Conservation (phyloP, 2,888 invertebrate genomes). For the Pseudeuparius sepicola region DNA sequence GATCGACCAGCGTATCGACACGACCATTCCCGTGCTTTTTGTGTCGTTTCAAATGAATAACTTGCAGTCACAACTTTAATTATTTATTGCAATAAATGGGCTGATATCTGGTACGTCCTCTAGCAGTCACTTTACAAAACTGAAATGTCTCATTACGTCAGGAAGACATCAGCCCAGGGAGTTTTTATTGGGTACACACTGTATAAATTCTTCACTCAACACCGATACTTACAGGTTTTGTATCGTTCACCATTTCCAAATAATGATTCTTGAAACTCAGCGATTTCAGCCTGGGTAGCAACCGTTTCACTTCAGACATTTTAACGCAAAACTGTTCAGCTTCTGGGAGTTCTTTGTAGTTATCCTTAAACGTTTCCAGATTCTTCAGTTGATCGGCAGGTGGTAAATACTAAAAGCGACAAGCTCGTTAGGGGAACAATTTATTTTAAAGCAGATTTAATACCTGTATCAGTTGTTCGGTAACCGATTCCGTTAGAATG, state of each 20-base stretch:
- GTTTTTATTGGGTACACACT: no score
- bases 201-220: no score
- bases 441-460: conserved; percentile 1
- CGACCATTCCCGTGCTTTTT: no score
- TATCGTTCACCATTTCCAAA: conserved; percentile 73
- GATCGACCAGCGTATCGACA: no score
- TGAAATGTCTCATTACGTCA: no score
- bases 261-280: conserved; percentile 84
- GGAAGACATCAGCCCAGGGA: no score
- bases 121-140: no score
- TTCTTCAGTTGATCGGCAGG: conserved; percentile 82
- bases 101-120: no score
- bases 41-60: no score
- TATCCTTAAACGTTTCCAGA: conserved; percentile 67
- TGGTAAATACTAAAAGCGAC: conserved; percentile 64
- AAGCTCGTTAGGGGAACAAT: conserved; percentile 5
- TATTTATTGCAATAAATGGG: no score
- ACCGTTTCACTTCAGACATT: conserved; percentile 78
- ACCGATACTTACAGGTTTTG: conserved; percentile 70
- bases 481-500: conserved; percentile 72
- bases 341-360: conserved; percentile 73
- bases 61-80: no score
- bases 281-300: conserved; percentile 78
- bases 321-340: conserved; percentile 93
- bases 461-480: conserved; percentile 78